These are phyloP conservation scores for Cosmia trapezina DNA, from an alignment of 2,888 invertebrate species.

Conservation along the genomic window DNA sequence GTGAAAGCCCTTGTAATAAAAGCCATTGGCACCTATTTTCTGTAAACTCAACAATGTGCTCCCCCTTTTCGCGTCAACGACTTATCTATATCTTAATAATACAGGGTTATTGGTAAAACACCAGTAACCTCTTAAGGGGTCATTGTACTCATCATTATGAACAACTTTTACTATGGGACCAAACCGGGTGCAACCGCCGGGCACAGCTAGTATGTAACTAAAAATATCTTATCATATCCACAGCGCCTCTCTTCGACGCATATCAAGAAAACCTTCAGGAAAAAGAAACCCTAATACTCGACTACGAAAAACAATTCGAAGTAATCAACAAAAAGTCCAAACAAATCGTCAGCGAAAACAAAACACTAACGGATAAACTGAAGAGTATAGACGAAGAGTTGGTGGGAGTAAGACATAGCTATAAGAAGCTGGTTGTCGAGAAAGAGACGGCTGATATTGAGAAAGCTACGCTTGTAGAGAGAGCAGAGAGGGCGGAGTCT, in stretches of 20 bases:
- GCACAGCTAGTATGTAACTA: no score
- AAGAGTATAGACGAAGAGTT: constrained; percentile 79
- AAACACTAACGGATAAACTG: constrained; percentile 87
- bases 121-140: no score
- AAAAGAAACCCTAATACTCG: constrained; percentile 93
- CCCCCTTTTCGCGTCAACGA: no score
- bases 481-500: constrained; percentile 93
- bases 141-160: no score
- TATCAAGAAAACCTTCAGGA: constrained; percentile 95
- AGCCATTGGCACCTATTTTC: no score
- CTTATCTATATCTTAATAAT: no score
- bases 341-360: constrained; percentile 93
- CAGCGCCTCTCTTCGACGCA: constrained; percentile 93
- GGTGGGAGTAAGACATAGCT: constrained; percentile 80
- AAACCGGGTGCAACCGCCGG: no score
- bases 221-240: background rate
- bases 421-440: constrained; percentile 83
- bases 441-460: constrained; percentile 86
- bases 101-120: no score
- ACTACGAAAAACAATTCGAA: constrained; percentile 93
- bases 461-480: constrained; percentile 89
- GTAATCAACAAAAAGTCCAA: constrained; percentile 93
- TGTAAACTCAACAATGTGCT: no score
- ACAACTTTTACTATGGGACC: no score
- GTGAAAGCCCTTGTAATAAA: no score